Conservation (phyloP, 2,797 vertebrate genomes). For the Squalus acanthias region DNA sequence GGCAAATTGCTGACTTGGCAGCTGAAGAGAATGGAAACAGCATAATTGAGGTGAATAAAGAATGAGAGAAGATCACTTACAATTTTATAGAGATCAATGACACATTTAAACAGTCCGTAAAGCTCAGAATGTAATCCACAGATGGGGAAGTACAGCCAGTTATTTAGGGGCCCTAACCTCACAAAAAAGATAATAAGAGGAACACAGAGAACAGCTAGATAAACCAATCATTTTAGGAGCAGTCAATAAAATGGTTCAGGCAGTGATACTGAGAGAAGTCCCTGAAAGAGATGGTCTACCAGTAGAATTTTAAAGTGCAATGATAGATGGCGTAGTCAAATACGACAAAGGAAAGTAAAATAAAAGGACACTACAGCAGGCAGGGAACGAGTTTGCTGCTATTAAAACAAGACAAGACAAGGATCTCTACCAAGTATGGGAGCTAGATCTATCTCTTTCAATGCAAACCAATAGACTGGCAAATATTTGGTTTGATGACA, state of each 20-base stretch:
- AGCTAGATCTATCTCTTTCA: background rate
- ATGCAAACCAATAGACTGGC: background rate
- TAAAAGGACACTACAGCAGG: background rate
- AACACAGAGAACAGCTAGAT: background rate
- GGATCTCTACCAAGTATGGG: background rate
- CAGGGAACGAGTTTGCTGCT: background rate
- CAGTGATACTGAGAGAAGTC: background rate
- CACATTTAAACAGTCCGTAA: background rate
- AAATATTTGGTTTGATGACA: background rate
- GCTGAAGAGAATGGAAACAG: background rate
- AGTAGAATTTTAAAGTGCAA: background rate
- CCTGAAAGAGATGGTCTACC: background rate
- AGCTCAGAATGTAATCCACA: background rate
- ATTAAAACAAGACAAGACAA: background rate
- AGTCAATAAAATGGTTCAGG: background rate
- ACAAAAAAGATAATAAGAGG: background rate
- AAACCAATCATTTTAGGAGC: background rate
- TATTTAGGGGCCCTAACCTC: background rate
- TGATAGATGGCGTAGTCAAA: background rate
- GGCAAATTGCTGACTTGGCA: background rate
- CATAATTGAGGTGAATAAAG: background rate
- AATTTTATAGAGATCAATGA: background rate
- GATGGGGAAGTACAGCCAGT: too few species aligned
- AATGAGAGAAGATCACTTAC: background rate
- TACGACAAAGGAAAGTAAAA: background rate